These are phyloP conservation scores for Ephydatia muelleri DNA, from an alignment of 37 sponge, comb jelly and placozoan genomes.

Conservation along the genomic window DNA sequence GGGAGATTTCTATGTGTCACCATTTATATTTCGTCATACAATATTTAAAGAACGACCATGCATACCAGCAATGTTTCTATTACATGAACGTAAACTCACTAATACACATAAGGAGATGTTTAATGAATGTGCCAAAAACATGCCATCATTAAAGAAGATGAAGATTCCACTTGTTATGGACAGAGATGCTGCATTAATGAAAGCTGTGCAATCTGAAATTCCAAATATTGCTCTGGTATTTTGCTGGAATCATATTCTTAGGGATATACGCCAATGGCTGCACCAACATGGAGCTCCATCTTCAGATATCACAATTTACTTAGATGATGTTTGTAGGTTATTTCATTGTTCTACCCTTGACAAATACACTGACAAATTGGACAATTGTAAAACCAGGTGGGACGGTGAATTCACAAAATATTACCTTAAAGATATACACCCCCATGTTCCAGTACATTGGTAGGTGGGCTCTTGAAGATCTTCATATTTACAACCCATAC, in stretches of 20 bases:
- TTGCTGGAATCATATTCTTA: conserved; percentile 77
- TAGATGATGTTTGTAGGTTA: conserved; percentile 12
- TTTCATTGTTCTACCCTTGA: conserved; percentile 10
- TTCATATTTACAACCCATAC: conserved; percentile 48
- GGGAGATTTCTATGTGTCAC: too few species aligned
- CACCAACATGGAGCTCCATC: conserved; percentile 41
- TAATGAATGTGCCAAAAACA: too few species aligned
- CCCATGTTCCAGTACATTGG: conserved; percentile 18
- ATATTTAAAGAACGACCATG: too few species aligned
- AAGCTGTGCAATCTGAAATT: conserved; percentile 34
- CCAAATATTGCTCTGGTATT: conserved; percentile 13
- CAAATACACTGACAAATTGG: conserved; percentile 4
- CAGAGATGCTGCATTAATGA: conserved; percentile 32
- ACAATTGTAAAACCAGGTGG: not conserved
- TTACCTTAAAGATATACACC: conserved; percentile 26
- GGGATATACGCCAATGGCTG: conserved; percentile 37
- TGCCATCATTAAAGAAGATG: too few species aligned
- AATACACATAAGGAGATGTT: too few species aligned
- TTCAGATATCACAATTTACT: conserved; percentile 46
- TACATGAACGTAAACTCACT: too few species aligned
- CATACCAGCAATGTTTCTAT: too few species aligned
- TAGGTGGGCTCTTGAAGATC: conserved; percentile 37
- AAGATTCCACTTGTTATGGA: too few species aligned
- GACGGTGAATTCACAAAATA: conserved; percentile 34
- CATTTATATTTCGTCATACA: too few species aligned